Evolutionary conservation across 2,797 vertebrate species (phyloP), one percentile per base, ranked within the genome.

Genomic region (Naso thynnoides): DNA sequence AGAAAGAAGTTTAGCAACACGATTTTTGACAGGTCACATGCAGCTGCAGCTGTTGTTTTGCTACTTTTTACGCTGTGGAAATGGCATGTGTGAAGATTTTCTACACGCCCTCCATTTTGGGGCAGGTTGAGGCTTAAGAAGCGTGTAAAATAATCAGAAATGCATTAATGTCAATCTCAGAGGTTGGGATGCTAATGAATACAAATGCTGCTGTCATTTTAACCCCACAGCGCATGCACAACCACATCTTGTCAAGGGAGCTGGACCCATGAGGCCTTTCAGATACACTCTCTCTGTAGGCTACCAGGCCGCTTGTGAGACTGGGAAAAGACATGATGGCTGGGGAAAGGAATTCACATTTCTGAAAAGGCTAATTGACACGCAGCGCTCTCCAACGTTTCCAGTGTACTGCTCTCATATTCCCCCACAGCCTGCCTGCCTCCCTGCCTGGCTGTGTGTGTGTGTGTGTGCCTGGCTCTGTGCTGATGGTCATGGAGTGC

Each of bases 301-400:
- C 87, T 80, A 73, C 53, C 60, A 44, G 83, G 66, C 82, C 50
- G 61, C 81, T 85, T 38, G 18, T 78, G 79, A 73, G 87, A 81
- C 82, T 44, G 57, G 62, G 70, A 59, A 62, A 86, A 89, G 89
- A 86, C 77, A 38, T 81, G 78, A 88, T 76, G 82, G 88, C 79
- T 71, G 61, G 69, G 75, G 90, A 88, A 88, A 88, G 88, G 88
- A 88, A 91, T 90, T 89, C 18, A 70, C 82, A 73, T 91, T 89
- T 91, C 82, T 90, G 86, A 90, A 91, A 91, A 90, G 87, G 83
- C 91, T 91, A 91, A 93, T 92, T 91, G 90, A 93, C 90, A 87
- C 81, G 36, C 88, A 85, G 72, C 44, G 82, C 83, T 91, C 81
- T 85, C 78, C 86, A 87, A 78, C 82, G 16, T 92, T 91, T 93